Base-by-base conservation (phyloP, 2,797 vertebrate species). In the Arrhamphus sclerolepis region DNA sequence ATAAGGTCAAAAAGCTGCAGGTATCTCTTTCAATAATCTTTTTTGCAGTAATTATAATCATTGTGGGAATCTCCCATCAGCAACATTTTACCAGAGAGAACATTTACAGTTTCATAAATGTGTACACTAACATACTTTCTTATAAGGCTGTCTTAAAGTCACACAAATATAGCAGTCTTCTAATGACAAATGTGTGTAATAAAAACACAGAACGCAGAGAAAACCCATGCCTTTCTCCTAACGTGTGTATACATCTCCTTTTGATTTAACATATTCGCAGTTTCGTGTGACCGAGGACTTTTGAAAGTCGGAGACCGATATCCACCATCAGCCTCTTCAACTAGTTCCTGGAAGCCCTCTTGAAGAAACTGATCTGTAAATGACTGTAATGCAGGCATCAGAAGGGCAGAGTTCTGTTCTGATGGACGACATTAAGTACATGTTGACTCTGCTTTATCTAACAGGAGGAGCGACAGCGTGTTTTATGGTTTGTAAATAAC, bases 251-350 rank as follows among this genome's bases (percentile, higher is more conserved):
- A 77, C 63, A 46, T 64, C 72, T 57, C 43, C 22, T 38, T 67
- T 48, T 81, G 81, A 89, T 79, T 83, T 81, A 82, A 75, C 66
- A 44, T 41, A 52, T 67, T 64, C 72, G 77, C 54, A 66, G 5
- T 53, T n/a, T 44, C 65, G 65, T 31, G 24, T 55, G 47, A 54
- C 7, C 22, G 18, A 81, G 40, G 29, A 41, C 31, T 70, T 71
- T 18, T 22, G 28, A 77, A 69, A 65, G 43, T 50, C 46, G 51
- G 66, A 62, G 63, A 29, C 14, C 38, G 54, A 64, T 57, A 29
- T 64, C 66, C 20, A 38, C 44, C 11, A 66, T 83, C 60, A 56
- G 59, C 73, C 69, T 63, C 31, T 38, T 13, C 4, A 21, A 42
- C 56, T 49, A 66, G 46, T 76, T 79, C 70, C 80, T 73, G 48